Conservation (phyloP, 2,888 invertebrate genomes). For the Pollenia griseotomentosa region DNA sequence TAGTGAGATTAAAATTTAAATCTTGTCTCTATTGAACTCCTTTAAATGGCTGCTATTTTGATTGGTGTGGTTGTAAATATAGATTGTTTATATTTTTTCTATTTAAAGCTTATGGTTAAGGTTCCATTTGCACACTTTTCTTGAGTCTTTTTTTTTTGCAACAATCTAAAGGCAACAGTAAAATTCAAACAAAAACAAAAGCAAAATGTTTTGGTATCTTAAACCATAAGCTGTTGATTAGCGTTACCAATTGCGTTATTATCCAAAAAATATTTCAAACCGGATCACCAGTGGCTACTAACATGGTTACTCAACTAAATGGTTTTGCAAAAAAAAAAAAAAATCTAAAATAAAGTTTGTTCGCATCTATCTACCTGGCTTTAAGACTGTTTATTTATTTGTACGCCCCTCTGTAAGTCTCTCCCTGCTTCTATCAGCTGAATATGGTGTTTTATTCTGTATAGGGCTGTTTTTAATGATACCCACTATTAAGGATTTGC, state of each 20-base stretch:
- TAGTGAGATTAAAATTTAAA: background rate
- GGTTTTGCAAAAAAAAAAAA: slow-evolving; percentile 51
- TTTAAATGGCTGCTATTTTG: slow-evolving; percentile 5
- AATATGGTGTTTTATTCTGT: slow-evolving; percentile 65
- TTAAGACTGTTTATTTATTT: slow-evolving; percentile 28
- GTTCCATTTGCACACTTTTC: slow-evolving; percentile 50
- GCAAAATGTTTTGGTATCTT: slow-evolving; percentile 50
- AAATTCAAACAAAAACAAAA: slow-evolving; percentile 33
- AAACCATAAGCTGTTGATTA: slow-evolving; percentile 73
- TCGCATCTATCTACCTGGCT: slow-evolving; percentile 17
- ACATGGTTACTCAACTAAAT: slow-evolving; percentile 69
- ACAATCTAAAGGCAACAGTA: slow-evolving; percentile 48
- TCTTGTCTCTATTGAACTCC: background rate
- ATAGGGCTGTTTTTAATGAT: slow-evolving; percentile 71
- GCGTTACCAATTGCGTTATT: slow-evolving; percentile 73
- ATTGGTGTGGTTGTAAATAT: slow-evolving; percentile 39
- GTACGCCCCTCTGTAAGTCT: slow-evolving; percentile 16
- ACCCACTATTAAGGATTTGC: slow-evolving; percentile 34
- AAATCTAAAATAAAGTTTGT: slow-evolving; percentile 16
- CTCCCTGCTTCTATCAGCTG: slow-evolving; percentile 20
- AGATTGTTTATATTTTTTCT: slow-evolving; percentile 35
- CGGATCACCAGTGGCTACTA: slow-evolving; percentile 71
- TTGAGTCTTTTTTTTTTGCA: slow-evolving; percentile 4
- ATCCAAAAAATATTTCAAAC: slow-evolving; percentile 67
- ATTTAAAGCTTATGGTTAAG: slow-evolving; percentile 45